Base-by-base conservation (phyloP, 2,888 invertebrate species). In the Trypoxylon attenuatum region DNA sequence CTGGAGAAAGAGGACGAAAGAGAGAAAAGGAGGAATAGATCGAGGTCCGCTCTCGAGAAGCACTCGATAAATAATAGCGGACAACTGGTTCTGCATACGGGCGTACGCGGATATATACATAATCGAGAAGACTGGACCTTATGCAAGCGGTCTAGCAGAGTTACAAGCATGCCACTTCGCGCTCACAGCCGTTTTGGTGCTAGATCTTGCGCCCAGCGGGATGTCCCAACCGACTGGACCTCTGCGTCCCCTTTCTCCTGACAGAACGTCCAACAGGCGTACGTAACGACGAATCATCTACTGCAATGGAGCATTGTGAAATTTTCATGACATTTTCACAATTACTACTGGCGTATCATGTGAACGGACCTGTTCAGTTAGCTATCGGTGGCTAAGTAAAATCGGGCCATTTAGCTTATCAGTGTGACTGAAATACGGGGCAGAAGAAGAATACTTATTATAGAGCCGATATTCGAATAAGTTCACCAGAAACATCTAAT, bases 181-280 rank as follows among this genome's bases (percentile, higher is more conserved):
- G 39, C 19, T 22, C 49, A 21, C 29, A 16, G 16, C 19, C 10
- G n/a, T 45, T 23, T 57, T 39, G 57, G 43, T 58, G 60, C 53
- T 68, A 50, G 67, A 71, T 73, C 45, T 41, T 55, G 27, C 25
- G 53, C 70, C n/a, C 72, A 73, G 72, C 73, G 27, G 70, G 74
- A 62, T 43, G 51, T n/a, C n/a, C 59, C 33, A 13, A 33, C 33
- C 33, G 15, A 46, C 23, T 42, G 3, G 33, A 33, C n/a, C 33
- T 33, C 33, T 10, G 33, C 33, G 5, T 3, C 33, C 33, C 33
- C 33, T 33, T 33, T 10, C 33, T 13, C 10, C 33, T n/a, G n/a
- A n/a, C n/a, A n/a, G n/a, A n/a, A n/a, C n/a, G n/a, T n/a, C n/a
- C n/a, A n/a, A n/a, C n/a, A 33, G 33, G 8, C 33, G 13, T 13